phyloP scores from a whole-genome alignment of 92 coral and sea anemone genomes.

The Siderastrea radians region DNA sequence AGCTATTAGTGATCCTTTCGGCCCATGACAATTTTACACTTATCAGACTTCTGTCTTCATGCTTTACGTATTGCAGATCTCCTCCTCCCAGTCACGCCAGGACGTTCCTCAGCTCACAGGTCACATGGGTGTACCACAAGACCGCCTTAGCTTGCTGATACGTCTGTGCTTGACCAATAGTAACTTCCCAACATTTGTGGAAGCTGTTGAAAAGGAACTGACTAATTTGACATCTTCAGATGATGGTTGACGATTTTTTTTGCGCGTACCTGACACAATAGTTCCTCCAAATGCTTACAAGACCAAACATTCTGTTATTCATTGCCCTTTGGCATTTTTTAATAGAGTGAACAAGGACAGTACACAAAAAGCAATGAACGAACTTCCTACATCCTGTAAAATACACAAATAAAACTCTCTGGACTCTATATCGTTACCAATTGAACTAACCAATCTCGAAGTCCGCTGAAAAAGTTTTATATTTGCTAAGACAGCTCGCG shows the following conservation, averaged over 20 bases:
- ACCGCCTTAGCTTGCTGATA: conserved; percentile 76
- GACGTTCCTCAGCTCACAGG: conserved; percentile 39
- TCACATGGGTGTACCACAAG: conserved; percentile 74
- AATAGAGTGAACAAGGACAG: too few relatives aligned
- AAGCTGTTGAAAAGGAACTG: conserved; percentile 89
- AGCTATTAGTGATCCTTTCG: neutral
- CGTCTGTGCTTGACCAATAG: conserved; percentile 90
- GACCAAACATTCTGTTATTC: too few relatives aligned
- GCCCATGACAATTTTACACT: neutral
- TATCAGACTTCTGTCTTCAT: neutral
- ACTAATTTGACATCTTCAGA: conserved; percentile 45
- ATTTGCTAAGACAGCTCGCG: too few relatives aligned
- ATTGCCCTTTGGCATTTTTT: too few relatives aligned
- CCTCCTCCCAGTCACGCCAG: conserved; percentile 19
- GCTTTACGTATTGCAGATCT: conserved; percentile 38
- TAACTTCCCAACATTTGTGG: conserved; percentile 95
- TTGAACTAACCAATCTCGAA: too few relatives aligned
- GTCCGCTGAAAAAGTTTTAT: too few relatives aligned
- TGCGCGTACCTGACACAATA: neutral
- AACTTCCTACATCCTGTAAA: too few relatives aligned
- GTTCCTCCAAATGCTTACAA: too few relatives aligned
- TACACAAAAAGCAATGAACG: too few relatives aligned
- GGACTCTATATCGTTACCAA: too few relatives aligned
- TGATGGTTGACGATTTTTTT: neutral
- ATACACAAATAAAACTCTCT: too few relatives aligned